Conservation (phyloP, 1,140 invertebrate genomes). For the Spodoptera litura region DNA sequence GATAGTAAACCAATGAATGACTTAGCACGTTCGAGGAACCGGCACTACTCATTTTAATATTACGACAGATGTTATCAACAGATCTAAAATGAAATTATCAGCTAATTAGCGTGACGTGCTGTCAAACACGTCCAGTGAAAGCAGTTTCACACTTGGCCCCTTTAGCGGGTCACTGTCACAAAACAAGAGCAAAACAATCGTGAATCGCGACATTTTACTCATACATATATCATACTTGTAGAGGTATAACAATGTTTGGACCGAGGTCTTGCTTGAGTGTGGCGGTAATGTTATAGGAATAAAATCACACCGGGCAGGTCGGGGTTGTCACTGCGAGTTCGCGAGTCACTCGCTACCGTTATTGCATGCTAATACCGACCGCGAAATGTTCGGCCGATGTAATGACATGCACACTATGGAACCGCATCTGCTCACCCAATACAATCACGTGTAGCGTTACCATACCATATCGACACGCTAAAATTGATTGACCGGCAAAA, state of each 20-base stretch:
- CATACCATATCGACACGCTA: constrained; percentile 25
- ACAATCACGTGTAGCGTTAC: constrained; percentile 39
- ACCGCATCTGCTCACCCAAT: constrained; percentile 36
- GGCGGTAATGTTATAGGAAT: constrained; percentile 50
- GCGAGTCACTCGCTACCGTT: constrained; percentile 67
- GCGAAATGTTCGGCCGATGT: constrained; percentile 73
- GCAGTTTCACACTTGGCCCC: constrained; percentile 72
- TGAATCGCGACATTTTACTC: constrained; percentile 51
- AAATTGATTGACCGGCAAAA: constrained; percentile 45
- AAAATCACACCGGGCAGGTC: constrained; percentile 16
- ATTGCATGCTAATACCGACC: constrained; percentile 77
- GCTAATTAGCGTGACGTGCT: constrained; percentile 70
- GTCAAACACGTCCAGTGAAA: constrained; percentile 76
- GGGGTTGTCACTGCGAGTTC: constrained; percentile 49
- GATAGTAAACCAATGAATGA: constrained; percentile 1
- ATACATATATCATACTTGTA: constrained; percentile 40
- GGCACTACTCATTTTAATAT: constrained; percentile 49
- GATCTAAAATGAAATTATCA: constrained; percentile 68
- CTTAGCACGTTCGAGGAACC: constrained; percentile 27
- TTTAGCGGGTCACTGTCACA: constrained; percentile 54
- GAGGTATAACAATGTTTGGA: constrained; percentile 3
- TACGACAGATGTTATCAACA: constrained; percentile 48
- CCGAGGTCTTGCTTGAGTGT: constrained; percentile 33
- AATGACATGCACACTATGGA: constrained; percentile 72
- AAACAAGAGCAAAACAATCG: constrained; percentile 56